Conservation (phyloP, 2,888 invertebrate species). For the Hemicrepidius hirtus region DNA sequence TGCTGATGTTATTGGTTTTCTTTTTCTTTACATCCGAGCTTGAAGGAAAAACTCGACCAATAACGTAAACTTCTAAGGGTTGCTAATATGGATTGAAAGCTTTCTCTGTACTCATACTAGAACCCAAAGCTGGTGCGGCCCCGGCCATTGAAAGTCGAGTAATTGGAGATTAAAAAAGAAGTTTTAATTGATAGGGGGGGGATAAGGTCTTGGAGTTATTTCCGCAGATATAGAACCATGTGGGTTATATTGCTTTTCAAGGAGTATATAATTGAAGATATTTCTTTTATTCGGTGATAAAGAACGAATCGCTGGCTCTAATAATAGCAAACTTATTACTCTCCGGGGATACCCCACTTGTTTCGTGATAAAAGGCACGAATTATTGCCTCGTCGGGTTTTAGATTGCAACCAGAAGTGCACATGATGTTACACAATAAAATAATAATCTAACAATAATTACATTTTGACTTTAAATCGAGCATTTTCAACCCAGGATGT, state of each 20-base stretch:
- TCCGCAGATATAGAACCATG: conserved; percentile 31
- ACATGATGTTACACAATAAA: conserved; percentile 6
- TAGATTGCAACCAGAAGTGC: conserved; percentile 32
- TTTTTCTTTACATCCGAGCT: conserved; percentile 29
- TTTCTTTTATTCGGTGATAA: conserved; percentile 50
- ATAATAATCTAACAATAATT: not conserved
- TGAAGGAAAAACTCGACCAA: conserved; percentile 29
- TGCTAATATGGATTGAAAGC: conserved; percentile 10
- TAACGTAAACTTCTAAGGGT: conserved; percentile 37
- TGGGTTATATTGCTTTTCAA: conserved; percentile 50
- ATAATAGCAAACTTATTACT: conserved; percentile 50
- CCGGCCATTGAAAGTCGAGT: conserved; percentile 3
- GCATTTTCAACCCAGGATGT: too few species aligned
- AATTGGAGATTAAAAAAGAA: conserved; percentile 31
- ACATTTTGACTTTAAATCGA: too few species aligned
- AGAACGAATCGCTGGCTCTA: conserved; percentile 46
- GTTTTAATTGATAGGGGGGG: conserved; percentile 32
- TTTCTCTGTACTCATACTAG: conserved; percentile 5
- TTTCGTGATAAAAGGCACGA: conserved; percentile 46
- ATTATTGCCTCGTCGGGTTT: conserved; percentile 39
- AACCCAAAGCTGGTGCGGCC: not conserved
- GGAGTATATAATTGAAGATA: conserved; percentile 50
- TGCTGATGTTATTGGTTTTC: conserved; percentile 60
- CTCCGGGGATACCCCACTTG: conserved; percentile 43
- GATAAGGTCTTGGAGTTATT: conserved; percentile 25